Evolutionary conservation across 2,113 vertebrate genomes (phyloP).

Genomic region (Labeo catla): DNA sequence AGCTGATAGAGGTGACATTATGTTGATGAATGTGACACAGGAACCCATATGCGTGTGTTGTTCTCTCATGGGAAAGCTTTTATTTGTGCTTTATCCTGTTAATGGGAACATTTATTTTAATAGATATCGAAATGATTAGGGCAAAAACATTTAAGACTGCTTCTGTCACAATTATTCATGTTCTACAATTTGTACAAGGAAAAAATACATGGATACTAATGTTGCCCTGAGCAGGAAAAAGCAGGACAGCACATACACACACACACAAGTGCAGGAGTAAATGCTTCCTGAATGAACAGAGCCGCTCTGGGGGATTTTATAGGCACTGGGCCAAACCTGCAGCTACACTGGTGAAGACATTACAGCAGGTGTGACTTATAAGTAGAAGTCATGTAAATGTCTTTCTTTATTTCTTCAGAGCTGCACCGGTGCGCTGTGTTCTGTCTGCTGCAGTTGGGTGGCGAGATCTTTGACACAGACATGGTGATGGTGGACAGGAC

Average conservation of each 20-base stretch:
- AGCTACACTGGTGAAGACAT: not conserved
- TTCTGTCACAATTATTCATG: not conserved
- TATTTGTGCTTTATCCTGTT: not conserved
- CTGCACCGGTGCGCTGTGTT: constrained; percentile 92
- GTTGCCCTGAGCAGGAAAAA: not conserved
- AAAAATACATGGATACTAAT: not conserved
- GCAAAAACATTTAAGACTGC: not conserved
- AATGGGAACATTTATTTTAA: constrained; percentile 17
- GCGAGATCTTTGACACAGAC: constrained; percentile 91
- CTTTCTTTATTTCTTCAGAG: constrained; percentile 69
- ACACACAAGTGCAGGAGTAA: constrained; percentile 17
- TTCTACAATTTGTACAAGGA: not conserved
- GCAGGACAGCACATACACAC: not conserved
- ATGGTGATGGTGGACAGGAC: constrained; percentile 94
- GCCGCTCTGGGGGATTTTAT: not conserved
- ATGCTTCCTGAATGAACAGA: not conserved
- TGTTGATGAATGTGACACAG: constrained; percentile 29
- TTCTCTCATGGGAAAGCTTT: constrained; percentile 3
- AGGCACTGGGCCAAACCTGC: constrained; percentile 12
- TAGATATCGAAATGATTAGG: not conserved
- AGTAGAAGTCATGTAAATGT: constrained; percentile 4
- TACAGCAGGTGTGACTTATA: not conserved
- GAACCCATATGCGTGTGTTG: not conserved
- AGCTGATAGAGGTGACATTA: constrained; percentile 13
- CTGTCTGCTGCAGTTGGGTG: constrained; percentile 89